Conservation (phyloP, 2,113 vertebrate species). For the Amia ocellicauda region DNA sequence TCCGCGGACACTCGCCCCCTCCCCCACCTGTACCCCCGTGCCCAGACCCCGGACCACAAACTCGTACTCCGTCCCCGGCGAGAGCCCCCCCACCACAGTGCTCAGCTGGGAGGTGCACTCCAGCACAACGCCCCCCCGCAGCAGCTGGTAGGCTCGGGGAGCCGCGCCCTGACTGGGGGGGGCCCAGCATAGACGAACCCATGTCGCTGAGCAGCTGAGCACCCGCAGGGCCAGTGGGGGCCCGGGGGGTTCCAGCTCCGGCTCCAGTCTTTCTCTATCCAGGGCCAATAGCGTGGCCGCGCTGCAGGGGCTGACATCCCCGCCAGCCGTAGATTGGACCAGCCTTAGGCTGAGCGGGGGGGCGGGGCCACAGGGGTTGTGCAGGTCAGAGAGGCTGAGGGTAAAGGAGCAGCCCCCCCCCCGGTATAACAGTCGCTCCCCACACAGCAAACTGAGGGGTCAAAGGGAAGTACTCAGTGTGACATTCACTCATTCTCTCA, state of each 20-base stretch:
- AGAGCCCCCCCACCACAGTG: conserved; percentile 39
- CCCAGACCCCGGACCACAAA: conserved; percentile 41
- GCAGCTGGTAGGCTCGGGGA: conserved; percentile 35
- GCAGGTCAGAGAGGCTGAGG: conserved; percentile 24
- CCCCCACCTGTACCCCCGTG: conserved; percentile 18
- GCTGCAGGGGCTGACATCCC: conserved; percentile 41
- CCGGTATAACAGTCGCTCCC: conserved; percentile 33
- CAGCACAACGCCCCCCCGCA: conserved; percentile 25
- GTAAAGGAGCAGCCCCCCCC: conserved; percentile 34
- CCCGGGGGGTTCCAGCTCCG: conserved; percentile 22
- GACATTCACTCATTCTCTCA: background rate
- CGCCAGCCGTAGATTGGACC: conserved; percentile 36
- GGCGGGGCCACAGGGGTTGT: too few species aligned
- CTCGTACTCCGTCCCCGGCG: conserved; percentile 29
- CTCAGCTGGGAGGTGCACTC: conserved; percentile 34
- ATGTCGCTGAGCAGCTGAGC: conserved; percentile 39
- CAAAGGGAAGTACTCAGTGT: background rate
- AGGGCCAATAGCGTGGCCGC: conserved; percentile 24
- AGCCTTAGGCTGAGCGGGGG: conserved; percentile 27
- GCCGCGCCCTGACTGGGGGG: conserved; percentile 27
- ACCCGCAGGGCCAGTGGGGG: conserved; percentile 35
- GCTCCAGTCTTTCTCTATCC: conserved; percentile 13
- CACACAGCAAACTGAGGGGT: conserved; percentile 38
- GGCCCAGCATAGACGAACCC: conserved; percentile 41
- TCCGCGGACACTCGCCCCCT: conserved; percentile 20